Base-by-base conservation (phyloP, 1,140 invertebrate genomes). In the Babylonia areolata region DNA sequence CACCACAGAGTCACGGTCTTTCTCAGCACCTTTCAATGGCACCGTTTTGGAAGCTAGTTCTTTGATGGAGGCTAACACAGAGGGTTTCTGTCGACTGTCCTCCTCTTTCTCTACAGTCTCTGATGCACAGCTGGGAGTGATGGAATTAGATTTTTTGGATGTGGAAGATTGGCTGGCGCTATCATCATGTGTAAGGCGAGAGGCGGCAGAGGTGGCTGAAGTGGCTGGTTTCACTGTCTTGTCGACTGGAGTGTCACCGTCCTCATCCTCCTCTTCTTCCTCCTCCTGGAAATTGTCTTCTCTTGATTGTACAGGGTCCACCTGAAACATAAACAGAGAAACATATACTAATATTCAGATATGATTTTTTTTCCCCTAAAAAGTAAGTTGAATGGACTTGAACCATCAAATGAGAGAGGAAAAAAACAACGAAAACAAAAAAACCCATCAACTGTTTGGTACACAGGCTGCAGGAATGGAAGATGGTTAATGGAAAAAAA, bases 201-300 rank as follows among this genome's bases (percentile, higher is more conserved):
- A 64, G 58, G 17, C 58, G 28, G 58, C 15, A 1, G 58, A 64
- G 58, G 58, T 51, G 6, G 46, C 20, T 51, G 46, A 6, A 51
- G 20, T 20, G 46, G 9, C 5, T 23, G 9, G 0, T 2, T 64
- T n/a, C 2, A n/a, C 15, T 23, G 23, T n/a, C 28, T 20, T 64
- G 58, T 64, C 23, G 28, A n/a, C n/a, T n/a, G n/a, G n/a, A n/a
- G 9, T 79, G 2, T 31, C 86, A 15, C 90, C 86, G 58, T 85
- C 37, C 17, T 84, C 69, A 3, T 75, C 86, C 46, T 90, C 87
- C 11, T 90, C 90, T 35, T 89, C 86, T 64, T 88, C 89, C 81
- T 93, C 88, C 78, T 88, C 87, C 87, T 86, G 83, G 54, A 87
- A 87, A n/a, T 88, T 88, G 37, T 89, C 87, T 23, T 90, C 89